Percentiles rank a stretch among this genome's conserved stretches.
phyloP scores from a whole-genome alignment of 2,113 vertebrate genomes.

The Plecotus auritus region DNA sequence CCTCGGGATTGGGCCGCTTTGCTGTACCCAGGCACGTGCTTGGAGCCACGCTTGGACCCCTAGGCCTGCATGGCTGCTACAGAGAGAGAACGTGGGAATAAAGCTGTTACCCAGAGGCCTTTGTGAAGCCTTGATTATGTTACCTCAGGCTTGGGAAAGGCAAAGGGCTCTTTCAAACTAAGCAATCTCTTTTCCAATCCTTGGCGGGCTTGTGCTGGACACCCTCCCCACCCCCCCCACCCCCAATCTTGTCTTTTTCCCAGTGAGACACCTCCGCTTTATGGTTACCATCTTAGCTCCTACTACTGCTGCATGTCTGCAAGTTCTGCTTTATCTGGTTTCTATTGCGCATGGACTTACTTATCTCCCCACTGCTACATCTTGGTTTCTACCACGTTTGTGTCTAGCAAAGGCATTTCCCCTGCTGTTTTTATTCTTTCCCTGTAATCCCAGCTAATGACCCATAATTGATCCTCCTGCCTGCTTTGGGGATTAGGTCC shows the following conservation, averaged over 20 bases:
- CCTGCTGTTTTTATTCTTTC: not conserved
- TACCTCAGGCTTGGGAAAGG: not conserved
- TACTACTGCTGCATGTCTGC: not conserved
- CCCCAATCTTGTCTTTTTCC: not conserved
- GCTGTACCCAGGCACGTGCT: not conserved
- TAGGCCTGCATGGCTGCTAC: not conserved
- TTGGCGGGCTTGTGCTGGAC: not conserved
- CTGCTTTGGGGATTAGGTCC: not conserved
- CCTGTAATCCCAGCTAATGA: not conserved
- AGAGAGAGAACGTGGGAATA: not conserved
- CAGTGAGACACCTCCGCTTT: not conserved
- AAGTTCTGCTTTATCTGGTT: not conserved
- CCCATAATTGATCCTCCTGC: not conserved
- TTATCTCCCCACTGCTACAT: not conserved
- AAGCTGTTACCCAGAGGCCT: not conserved
- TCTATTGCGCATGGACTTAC: not conserved
- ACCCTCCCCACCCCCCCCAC: accelerated
- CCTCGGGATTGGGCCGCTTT: no score
- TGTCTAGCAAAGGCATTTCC: not conserved
- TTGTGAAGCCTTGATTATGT: not conserved
- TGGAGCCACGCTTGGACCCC: not conserved
- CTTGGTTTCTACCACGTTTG: not conserved
- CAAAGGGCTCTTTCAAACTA: not conserved
- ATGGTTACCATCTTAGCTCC: not conserved
- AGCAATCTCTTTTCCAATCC: not conserved